A percentile compares a stretch with the other conserved stretches of the same genome.
Evolutionary conservation across 2,113 vertebrate species (phyloP).

Genomic region (Zosterops borbonicus): DNA sequence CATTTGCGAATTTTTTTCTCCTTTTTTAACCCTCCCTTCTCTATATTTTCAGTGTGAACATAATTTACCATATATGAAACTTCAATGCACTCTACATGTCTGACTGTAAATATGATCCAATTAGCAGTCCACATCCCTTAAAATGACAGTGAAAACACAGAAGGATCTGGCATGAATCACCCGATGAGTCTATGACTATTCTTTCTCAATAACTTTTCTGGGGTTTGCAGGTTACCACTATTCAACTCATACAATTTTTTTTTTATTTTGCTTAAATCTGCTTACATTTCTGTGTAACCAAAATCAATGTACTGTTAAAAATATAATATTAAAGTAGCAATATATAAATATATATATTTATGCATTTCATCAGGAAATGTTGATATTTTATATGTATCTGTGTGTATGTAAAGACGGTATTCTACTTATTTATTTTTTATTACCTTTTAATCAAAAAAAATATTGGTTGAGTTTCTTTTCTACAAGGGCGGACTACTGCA

Average conservation of each 20-base stretch:
- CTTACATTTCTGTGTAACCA: background rate
- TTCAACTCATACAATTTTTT: background rate
- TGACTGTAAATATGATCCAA: background rate
- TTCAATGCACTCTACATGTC: background rate
- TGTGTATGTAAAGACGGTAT: no score
- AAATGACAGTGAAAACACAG: background rate
- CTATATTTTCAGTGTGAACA: background rate
- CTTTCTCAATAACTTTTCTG: background rate
- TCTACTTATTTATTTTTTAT: background rate
- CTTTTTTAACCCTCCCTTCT: background rate
- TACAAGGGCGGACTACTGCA: background rate
- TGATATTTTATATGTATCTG: background rate
- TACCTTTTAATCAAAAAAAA: background rate
- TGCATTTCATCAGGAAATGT: background rate
- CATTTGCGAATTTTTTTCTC: background rate
- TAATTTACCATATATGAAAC: background rate
- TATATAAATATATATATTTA: background rate
- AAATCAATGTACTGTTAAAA: background rate
- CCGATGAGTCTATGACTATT: background rate
- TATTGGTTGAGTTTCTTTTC: background rate
- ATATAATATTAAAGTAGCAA: fast-evolving
- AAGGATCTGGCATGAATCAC: background rate
- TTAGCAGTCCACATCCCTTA: background rate
- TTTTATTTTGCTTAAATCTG: background rate
- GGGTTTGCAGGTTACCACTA: fast-evolving